phyloP scores from a whole-genome alignment of 1,140 invertebrate genomes.

The Radopholus similis region DNA sequence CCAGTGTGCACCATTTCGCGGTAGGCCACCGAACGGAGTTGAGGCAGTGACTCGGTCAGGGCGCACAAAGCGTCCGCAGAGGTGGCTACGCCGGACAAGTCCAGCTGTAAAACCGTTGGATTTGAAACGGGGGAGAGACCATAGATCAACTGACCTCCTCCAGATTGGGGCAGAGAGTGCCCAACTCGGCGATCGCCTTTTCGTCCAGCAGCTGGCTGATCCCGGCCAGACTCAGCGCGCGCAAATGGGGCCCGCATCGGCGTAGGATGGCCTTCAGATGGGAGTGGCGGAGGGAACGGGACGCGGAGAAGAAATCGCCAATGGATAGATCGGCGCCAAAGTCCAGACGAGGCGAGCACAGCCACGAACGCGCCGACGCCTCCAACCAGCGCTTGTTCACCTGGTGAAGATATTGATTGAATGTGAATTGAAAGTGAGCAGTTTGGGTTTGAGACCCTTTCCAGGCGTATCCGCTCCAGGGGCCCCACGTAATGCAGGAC shows the following conservation, averaged over 20 bases:
- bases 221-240: constrained; percentile 43
- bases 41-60: constrained; percentile 36
- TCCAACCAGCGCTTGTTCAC: constrained; percentile 55
- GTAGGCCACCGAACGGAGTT: constrained; percentile 37
- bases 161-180: constrained; percentile 45
- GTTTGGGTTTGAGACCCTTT: constrained; percentile 35
- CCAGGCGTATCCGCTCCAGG: constrained; percentile 52
- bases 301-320: constrained; percentile 33
- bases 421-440: not conserved
- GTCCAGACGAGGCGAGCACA: not conserved
- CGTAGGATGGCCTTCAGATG: constrained; percentile 45
- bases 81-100: constrained; percentile 43
- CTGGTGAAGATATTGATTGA: not conserved
- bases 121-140: not conserved
- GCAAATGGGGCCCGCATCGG: constrained; percentile 46
- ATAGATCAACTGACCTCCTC: constrained; percentile 27
- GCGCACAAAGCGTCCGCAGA: constrained; percentile 31
- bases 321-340: constrained; percentile 26
- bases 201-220: constrained; percentile 53
- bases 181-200: constrained; percentile 46
- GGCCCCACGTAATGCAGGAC: constrained; percentile 42
- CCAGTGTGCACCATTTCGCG: constrained; percentile 46
- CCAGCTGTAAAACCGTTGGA: constrained; percentile 48
- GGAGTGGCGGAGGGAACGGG: constrained; percentile 44
- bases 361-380: constrained; percentile 45